These are phyloP conservation scores for Agonopterix subpropinquella DNA, from an alignment of 2,888 invertebrate genomes.

Conservation along the genomic window DNA sequence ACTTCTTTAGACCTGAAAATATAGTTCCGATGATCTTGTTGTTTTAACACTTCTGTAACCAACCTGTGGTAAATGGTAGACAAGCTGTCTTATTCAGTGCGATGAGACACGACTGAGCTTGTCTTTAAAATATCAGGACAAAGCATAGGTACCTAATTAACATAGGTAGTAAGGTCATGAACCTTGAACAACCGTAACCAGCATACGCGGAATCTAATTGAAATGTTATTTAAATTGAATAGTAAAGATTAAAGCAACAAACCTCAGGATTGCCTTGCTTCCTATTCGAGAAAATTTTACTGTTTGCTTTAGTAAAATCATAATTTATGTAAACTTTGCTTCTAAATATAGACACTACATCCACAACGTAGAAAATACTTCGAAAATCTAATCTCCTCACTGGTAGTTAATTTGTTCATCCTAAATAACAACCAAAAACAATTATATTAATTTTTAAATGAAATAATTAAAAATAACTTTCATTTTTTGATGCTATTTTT, in stretches of 20 bases:
- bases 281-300: constrained; percentile 53
- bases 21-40: neutral
- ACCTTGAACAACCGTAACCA: constrained; percentile 38
- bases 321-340: constrained; percentile 56
- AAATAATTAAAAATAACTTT: constrained; percentile 69
- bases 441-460: constrained; percentile 32
- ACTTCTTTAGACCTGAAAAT: constrained; percentile 46
- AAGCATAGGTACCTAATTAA: constrained; percentile 28
- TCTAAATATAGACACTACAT: constrained; percentile 31
- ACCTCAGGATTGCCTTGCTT: constrained; percentile 59
- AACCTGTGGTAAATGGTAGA: neutral
- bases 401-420: constrained; percentile 34
- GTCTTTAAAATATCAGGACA: constrained; percentile 16
- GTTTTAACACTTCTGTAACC: neutral
- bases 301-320: constrained; percentile 65
- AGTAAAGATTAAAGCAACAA: constrained; percentile 14
- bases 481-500: constrained; percentile 66
- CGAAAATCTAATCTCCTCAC: constrained; percentile 26
- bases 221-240: neutral
- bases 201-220: constrained; percentile 9
- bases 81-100: neutral
- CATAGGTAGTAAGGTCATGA: constrained; percentile 36
- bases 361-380: constrained; percentile 32
- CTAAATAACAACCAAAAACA: constrained; percentile 23
- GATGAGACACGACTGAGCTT: neutral